These are phyloP conservation scores for Drosophila neutralis DNA, from an alignment of 2,888 invertebrate genomes.

Conservation along the genomic window DNA sequence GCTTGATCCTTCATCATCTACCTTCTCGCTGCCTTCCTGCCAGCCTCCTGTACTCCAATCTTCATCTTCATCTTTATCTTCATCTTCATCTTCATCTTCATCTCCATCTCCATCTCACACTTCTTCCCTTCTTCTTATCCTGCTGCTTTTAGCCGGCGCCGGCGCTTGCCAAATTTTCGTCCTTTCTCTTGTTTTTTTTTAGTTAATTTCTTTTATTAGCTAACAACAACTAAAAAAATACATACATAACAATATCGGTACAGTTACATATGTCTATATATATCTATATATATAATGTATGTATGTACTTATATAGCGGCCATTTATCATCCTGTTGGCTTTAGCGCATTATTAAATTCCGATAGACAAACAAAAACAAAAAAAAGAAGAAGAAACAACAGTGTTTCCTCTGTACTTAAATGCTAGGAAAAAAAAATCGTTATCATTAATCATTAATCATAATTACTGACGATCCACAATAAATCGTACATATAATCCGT, in stretches of 20 bases:
- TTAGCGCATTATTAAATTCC: slow-evolving; percentile 52
- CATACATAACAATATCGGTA: slow-evolving; percentile 55
- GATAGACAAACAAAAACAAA: slow-evolving; percentile 33
- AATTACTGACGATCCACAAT: slow-evolving; percentile 66
- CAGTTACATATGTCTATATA: slow-evolving; percentile 39
- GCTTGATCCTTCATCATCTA: slow-evolving; percentile 46
- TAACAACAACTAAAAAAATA: slow-evolving; percentile 59
- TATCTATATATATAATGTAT: slow-evolving; percentile 22
- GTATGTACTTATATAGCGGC: slow-evolving; percentile 36
- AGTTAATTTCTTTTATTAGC: slow-evolving; percentile 23
- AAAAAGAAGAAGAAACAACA: slow-evolving; percentile 20
- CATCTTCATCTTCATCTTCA: not conserved
- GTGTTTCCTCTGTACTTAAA: slow-evolving; percentile 41
- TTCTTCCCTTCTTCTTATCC: not conserved
- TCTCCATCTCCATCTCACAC: not conserved
- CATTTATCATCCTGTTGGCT: slow-evolving; percentile 65
- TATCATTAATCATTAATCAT: slow-evolving; percentile 66
- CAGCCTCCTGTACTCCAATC: slow-evolving; percentile 5
- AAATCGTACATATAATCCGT: slow-evolving; percentile 45
- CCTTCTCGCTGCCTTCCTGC: slow-evolving; percentile 18
- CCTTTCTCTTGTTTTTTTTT: slow-evolving; percentile 20
- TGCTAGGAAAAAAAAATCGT: slow-evolving; percentile 51
- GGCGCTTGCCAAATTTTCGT: slow-evolving; percentile 69
- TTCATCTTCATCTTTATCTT: not conserved
- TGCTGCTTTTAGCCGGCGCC: slow-evolving; percentile 72